These are phyloP conservation scores for Machimus rusticus DNA, from an alignment of 2,888 invertebrate genomes.

Conservation along the genomic window DNA sequence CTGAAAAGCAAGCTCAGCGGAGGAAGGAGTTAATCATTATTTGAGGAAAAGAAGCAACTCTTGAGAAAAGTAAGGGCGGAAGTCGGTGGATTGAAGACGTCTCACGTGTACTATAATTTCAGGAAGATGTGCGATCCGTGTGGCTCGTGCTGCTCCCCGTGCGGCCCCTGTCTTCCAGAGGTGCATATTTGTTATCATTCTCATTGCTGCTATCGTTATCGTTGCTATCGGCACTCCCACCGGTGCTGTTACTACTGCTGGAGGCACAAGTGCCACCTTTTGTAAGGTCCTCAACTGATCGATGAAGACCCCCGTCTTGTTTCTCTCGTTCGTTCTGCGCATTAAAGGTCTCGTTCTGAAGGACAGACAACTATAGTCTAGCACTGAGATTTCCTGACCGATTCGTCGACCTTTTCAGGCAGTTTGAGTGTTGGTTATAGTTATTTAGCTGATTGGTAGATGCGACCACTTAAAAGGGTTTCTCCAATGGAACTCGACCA, in stretches of 20 bases:
- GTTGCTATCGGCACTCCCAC: neutral
- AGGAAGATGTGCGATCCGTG: conserved; percentile 36
- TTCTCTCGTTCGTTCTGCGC: conserved; percentile 1
- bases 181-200: conserved; percentile 31
- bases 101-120: neutral
- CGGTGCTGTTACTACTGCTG: conserved; percentile 25
- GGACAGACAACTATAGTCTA: conserved; percentile 33
- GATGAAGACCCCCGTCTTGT: neutral
- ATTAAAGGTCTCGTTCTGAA: conserved; percentile 25
- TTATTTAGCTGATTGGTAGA: neutral
- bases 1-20: neutral
- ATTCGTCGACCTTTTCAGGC: neutral
- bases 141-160: conserved; percentile 10
- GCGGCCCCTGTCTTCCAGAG: neutral
- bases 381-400: neutral
- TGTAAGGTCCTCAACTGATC: neutral
- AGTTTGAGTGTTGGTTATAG: conserved; percentile 31
- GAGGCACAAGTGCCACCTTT: conserved; percentile 17
- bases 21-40: neutral
- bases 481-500: conserved; percentile 7
- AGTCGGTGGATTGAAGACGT: neutral
- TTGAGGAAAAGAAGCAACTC: neutral
- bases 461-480: conserved; percentile 31
- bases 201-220: conserved; percentile 8
- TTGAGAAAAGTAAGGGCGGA: neutral